A percentile compares a stretch with the other conserved stretches of the same genome.
Evolutionary conservation across 2,888 invertebrate species (phyloP).

Genomic region (Agrenia bidenticulata): DNA sequence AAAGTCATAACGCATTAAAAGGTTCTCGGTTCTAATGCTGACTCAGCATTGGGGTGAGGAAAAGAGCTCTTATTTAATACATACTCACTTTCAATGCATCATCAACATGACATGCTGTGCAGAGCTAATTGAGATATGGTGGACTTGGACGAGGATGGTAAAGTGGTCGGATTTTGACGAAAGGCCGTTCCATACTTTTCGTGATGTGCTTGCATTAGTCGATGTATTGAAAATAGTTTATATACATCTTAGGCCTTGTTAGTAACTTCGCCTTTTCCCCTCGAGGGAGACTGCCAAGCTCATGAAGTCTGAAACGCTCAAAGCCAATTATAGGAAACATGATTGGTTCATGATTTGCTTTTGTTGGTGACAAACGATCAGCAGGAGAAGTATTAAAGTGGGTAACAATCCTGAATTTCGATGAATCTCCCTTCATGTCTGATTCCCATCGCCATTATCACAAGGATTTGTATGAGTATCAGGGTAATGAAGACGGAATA

Average conservation of each 20-base stretch:
- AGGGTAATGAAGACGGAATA: conserved; percentile 14
- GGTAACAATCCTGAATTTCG: conserved; percentile 28
- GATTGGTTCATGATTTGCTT: conserved; percentile 40
- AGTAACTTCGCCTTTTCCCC: conserved; percentile 10
- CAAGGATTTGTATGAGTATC: conserved; percentile 20
- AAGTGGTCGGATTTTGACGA: background rate
- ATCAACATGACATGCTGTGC: conserved; percentile 19
- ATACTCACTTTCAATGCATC: conserved; percentile 17
- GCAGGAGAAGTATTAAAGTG: conserved; percentile 17
- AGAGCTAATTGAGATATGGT: conserved; percentile 15
- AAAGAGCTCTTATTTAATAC: conserved; percentile 9
- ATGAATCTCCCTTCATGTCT: conserved; percentile 14
- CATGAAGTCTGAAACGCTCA: conserved; percentile 4
- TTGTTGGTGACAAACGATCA: conserved; percentile 41
- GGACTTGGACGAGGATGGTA: background rate
- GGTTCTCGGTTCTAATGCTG: conserved; percentile 19
- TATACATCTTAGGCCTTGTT: background rate
- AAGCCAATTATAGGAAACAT: conserved; percentile 32
- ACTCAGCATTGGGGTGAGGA: conserved; percentile 20
- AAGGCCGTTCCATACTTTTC: too few relatives aligned
- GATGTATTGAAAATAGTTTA: too few relatives aligned
- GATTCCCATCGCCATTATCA: conserved; percentile 17
- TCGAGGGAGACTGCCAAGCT: background rate
- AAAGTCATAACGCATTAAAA: conserved; percentile 23
- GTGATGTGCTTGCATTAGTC: too few relatives aligned